Conservation (phyloP, 2,113 vertebrate species). For the Cyprinodon variegatus region DNA sequence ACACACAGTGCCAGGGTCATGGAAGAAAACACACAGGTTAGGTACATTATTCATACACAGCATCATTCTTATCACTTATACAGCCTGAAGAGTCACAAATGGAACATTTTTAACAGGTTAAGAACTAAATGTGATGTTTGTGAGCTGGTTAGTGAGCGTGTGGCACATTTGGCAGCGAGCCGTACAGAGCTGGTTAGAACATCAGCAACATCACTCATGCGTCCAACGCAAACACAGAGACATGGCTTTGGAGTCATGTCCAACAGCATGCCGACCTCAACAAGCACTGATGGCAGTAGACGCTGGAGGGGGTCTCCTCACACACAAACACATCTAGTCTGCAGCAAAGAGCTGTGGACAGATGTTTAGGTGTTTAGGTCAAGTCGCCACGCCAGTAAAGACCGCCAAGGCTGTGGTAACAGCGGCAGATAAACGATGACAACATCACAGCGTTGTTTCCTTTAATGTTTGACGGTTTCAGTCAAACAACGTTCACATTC, state of each 20-base stretch:
- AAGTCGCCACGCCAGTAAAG: neutral
- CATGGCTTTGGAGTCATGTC: neutral
- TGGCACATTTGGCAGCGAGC: constrained; percentile 4
- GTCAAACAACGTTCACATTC: neutral
- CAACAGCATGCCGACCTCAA: neutral
- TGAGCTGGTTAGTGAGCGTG: constrained; percentile 25
- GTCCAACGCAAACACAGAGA: neutral
- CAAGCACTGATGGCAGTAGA: neutral
- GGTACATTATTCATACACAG: constrained; percentile 34
- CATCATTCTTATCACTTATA: constrained; percentile 17
- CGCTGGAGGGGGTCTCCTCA: neutral
- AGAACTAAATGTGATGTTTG: neutral
- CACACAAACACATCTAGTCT: neutral
- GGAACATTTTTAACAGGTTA: neutral
- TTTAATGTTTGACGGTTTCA: neutral
- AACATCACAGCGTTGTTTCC: neutral
- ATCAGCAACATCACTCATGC: constrained; percentile 2
- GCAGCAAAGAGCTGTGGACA: neutral
- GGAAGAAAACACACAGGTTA: constrained; percentile 71
- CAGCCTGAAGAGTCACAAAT: neutral
- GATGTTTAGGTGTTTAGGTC: neutral
- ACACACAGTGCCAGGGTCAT: constrained; percentile 36
- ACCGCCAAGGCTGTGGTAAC: neutral
- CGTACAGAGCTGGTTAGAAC: neutral
- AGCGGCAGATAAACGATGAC: neutral